phyloP scores from a whole-genome alignment of 2,888 invertebrate genomes.

The Drosophila mayaguana region DNA sequence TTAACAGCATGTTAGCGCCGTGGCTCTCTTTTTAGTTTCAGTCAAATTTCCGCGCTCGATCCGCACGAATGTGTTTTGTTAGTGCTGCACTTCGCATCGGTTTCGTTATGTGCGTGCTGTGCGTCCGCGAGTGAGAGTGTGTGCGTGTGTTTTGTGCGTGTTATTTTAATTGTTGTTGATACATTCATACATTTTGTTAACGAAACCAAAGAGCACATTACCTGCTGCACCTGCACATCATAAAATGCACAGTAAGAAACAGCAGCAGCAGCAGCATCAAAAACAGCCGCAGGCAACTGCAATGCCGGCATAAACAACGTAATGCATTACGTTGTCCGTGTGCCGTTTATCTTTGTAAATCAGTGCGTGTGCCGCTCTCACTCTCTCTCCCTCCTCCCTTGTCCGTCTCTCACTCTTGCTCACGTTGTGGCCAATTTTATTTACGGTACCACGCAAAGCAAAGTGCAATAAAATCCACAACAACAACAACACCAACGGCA shows the following conservation, averaged over 20 bases:
- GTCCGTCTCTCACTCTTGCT: constrained; percentile 17
- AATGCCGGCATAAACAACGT: constrained; percentile 60
- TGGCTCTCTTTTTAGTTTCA: constrained; percentile 24
- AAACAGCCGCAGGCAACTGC: constrained; percentile 53
- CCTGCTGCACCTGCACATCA: constrained; percentile 39
- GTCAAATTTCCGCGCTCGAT: constrained; percentile 47
- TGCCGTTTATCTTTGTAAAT: constrained; percentile 30
- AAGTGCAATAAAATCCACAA: constrained; percentile 47
- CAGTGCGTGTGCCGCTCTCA: constrained; percentile 34
- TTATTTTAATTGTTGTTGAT: constrained; percentile 55
- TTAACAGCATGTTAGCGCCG: constrained; percentile 18
- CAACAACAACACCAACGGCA: constrained; percentile 13
- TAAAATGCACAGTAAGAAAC: constrained; percentile 60
- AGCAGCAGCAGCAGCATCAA: constrained; percentile 29
- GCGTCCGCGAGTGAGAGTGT: constrained; percentile 37
- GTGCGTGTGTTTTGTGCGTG: constrained; percentile 20
- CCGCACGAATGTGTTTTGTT: constrained; percentile 30
- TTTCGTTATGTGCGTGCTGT: constrained; percentile 48
- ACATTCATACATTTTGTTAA: constrained; percentile 43
- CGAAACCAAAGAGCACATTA: constrained; percentile 55
- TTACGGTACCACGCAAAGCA: constrained; percentile 53
- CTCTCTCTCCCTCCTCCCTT: constrained; percentile 18
- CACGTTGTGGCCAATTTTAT: constrained; percentile 38
- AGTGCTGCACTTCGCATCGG: constrained; percentile 41
- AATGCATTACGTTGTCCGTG: constrained; percentile 49